These are phyloP conservation scores for Oceanodroma tethys DNA, from an alignment of 2,113 vertebrate genomes.

Conservation along the genomic window DNA sequence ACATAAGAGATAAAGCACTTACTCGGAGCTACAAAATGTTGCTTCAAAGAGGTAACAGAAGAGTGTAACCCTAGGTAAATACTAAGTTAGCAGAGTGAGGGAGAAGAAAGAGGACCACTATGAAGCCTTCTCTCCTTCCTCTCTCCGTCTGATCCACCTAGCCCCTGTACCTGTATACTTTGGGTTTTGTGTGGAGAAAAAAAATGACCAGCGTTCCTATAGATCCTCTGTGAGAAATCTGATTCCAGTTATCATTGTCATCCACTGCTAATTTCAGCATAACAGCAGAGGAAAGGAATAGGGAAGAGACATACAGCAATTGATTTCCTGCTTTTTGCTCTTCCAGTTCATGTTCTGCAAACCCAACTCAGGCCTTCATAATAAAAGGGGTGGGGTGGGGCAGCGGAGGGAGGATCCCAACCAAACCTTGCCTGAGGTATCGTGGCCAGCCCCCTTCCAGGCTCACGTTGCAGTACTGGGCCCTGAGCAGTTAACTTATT, in stretches of 20 bases:
- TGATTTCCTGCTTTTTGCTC: background rate
- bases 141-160: background rate
- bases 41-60: background rate
- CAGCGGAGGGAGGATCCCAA: rapidly evolving
- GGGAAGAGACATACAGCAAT: background rate
- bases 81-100: background rate
- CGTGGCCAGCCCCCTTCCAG: background rate
- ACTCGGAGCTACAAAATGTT: background rate
- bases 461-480: background rate
- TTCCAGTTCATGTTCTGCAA: background rate
- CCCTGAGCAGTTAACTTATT: background rate
- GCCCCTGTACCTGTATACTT: background rate
- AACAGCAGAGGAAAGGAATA: background rate
- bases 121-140: background rate
- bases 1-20: background rate
- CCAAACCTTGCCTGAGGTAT: background rate
- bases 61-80: background rate
- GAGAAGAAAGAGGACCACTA: background rate
- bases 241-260: background rate
- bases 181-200: background rate
- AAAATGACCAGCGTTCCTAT: background rate
- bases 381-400: background rate
- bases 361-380: background rate
- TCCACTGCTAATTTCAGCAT: background rate
- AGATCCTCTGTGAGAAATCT: background rate